Conservation (phyloP, 1,140 invertebrate species). For the Drosophila navojoa region DNA sequence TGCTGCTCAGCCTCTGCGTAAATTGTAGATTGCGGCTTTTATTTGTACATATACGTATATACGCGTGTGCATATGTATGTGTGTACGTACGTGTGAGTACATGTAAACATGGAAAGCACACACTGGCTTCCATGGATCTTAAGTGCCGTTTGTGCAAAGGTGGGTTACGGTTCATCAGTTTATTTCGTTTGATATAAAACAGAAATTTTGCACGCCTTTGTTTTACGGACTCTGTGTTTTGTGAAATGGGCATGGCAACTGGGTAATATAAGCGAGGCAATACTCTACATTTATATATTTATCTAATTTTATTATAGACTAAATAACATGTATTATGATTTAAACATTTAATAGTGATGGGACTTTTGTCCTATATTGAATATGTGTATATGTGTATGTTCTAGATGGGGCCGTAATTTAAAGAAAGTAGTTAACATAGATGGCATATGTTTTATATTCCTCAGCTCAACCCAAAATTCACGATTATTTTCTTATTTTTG, state of each 20-base stretch:
- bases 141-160: conserved; percentile 2
- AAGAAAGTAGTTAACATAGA: no score
- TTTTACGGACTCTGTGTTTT: neutral
- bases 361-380: no score
- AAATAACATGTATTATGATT: no score
- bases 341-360: no score
- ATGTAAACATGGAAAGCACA: conserved; percentile 4
- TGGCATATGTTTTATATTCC: no score
- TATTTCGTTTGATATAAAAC: conserved; percentile 12
- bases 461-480: no score
- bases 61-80: neutral
- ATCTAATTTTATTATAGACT: no score
- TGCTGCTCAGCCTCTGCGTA: conserved; percentile 1
- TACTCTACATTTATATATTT: no score
- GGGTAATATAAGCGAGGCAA: neutral
- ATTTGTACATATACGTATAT: neutral
- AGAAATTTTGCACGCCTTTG: neutral
- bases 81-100: neutral
- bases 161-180: neutral
- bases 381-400: no score
- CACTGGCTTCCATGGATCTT: neutral
- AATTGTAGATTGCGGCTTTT: neutral
- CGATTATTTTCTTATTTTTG: no score
- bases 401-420: no score
- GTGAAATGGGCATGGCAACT: neutral